These are phyloP conservation scores for Australoheros facetus DNA, from an alignment of 2,797 vertebrate genomes.

Conservation along the genomic window DNA sequence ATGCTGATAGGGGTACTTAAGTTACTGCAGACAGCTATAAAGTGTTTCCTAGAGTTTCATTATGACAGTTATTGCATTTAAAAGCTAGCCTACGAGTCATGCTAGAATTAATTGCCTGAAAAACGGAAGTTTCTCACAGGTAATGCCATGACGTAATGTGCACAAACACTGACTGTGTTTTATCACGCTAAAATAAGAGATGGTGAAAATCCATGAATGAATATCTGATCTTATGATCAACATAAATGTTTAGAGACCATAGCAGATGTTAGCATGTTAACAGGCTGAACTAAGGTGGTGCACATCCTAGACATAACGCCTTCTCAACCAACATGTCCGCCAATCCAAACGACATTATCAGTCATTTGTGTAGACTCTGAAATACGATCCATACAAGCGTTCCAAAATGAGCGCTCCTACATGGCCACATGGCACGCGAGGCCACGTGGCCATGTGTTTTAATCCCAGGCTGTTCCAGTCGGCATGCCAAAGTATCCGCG, in stretches of 20 bases:
- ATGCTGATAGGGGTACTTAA: neutral
- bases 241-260: neutral
- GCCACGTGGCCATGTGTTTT: too few relatives aligned
- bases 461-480: too few relatives aligned
- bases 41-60: neutral
- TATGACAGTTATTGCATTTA: constrained; percentile 3
- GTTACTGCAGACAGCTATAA: constrained; percentile 1
- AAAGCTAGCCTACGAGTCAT: neutral
- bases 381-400: too few relatives aligned
- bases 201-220: neutral
- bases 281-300: neutral
- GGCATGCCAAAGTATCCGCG: too few relatives aligned
- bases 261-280: neutral
- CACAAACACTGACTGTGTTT: neutral
- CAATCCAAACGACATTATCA: too few relatives aligned
- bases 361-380: too few relatives aligned
- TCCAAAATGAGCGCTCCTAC: too few relatives aligned
- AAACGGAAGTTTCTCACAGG: neutral
- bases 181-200: fast-evolving
- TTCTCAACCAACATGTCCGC: too few relatives aligned
- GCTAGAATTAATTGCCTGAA: constrained; percentile 3
- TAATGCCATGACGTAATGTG: neutral
- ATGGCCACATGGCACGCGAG: too few relatives aligned
- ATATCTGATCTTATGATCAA: neutral
- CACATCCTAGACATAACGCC: neutral